Base-by-base conservation (phyloP, 2,113 vertebrate species). In the Varanus komodoensis region DNA sequence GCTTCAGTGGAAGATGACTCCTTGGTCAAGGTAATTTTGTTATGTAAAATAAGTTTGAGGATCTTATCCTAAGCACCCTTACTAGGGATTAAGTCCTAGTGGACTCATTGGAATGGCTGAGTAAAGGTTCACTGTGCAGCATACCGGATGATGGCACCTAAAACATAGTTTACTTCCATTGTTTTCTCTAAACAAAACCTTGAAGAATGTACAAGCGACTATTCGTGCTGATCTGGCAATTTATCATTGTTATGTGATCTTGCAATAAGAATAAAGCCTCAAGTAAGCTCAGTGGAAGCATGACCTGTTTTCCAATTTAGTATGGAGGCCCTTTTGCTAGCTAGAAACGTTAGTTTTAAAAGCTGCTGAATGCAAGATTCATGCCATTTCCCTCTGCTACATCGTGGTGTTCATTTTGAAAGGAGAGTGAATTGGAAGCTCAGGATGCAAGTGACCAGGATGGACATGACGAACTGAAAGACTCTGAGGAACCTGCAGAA, bases 1-100 rank as follows among this genome's bases (percentile, higher is more conserved):
- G 96, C 94, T 87, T 97, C 97, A 23, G 93, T 97, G 87, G 99
- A 99, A 95, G 99, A 99, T 81, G 98, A 99, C 91, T 93, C 95
- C 57, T 97, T 97, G 94, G 97, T 97, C 91, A 99, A 99, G 98
- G 99, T 99, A 97, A 97, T 91, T 86, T 92, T 67, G 7, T 32
- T 52, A 71, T 52, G 29, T 71, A 9, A 57, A 79, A 29, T 54
- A 29, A 78, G 84, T 4, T 1, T 52, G 61, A 74, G 34, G 61
- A 77, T 23, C 29, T 6, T 93, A 93, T 90, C 92, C 83, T 92
- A 1, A 89, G 52, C 32, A 0, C 67, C 1, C 48, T 57, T 88
- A 8, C 27, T 34, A 48, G 5, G 61, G 61, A 44, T 11, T 44
- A n/a, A 12, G 61, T 17, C 61, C 4, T 44, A 11, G 2, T 19